phyloP scores from a whole-genome alignment of 2,888 invertebrate species.

The Zhuqinia jingwanae region DNA sequence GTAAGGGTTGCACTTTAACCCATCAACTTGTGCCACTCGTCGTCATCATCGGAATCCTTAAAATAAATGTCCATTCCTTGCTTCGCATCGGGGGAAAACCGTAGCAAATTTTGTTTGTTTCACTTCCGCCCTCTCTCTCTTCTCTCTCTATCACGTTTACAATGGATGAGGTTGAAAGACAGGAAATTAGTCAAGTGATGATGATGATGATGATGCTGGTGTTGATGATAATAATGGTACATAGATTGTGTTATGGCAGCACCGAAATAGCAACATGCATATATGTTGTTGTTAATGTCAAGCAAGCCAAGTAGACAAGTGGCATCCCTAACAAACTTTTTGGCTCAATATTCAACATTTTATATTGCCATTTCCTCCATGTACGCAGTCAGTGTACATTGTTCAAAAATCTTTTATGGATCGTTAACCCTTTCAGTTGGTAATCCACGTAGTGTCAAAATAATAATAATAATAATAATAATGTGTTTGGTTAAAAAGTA shows the following conservation, averaged over 20 bases:
- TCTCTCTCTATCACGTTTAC: conserved; percentile 39
- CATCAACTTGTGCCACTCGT: conserved; percentile 12
- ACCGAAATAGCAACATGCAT: conserved; percentile 18
- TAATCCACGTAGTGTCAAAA: conserved; percentile 46
- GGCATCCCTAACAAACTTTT: neutral
- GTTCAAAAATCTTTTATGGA: conserved; percentile 66
- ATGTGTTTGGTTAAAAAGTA: no score
- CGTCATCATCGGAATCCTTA: neutral
- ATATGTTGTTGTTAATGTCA: neutral
- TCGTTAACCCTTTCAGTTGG: conserved; percentile 65
- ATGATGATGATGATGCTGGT: neutral
- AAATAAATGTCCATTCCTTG: no score
- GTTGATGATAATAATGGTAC: neutral
- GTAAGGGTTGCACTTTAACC: conserved; percentile 14
- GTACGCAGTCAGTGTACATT: neutral
- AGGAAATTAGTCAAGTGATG: conserved; percentile 70
- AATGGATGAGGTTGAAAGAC: conserved; percentile 55
- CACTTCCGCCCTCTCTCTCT: conserved; percentile 67
- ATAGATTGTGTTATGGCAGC: no score
- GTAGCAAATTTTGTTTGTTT: conserved; percentile 73
- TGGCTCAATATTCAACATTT: neutral
- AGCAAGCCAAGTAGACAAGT: neutral
- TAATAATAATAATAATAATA: neutral
- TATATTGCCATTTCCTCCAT: neutral
- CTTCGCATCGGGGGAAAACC: conserved; percentile 60